Evolutionary conservation across 92 coral and sea anemone genomes (phyloP), one percentile per base, ranked within the genome.

Genomic region (Diadumene lineata): DNA sequence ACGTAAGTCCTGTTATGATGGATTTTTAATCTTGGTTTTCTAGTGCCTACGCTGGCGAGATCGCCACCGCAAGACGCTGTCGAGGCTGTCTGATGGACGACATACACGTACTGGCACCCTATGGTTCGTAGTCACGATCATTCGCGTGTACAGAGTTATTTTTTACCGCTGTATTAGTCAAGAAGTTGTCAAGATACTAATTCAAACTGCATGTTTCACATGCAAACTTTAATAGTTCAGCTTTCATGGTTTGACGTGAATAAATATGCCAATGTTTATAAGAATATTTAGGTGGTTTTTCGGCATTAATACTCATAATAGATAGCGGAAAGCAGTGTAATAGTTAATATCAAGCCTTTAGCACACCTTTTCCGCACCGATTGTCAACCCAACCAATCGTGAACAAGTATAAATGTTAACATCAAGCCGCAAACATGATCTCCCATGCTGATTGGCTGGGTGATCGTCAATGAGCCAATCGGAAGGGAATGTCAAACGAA

Each of bases 381-480:
- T 43, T 72, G 31, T 31, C 50, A 23, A 31, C 10, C 66, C 22
- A 24, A 11, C 77, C 77, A 72, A 72, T 72, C 63, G 32, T 22
- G 53, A 50, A 17, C 28, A 30, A 1, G 62, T 30, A 31, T 64
- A 22, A 22, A 10, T 76, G 81, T 81, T 88, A 62, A 63, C 87
- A 88, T 79, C 97, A 70, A 50, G 66, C 90, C 81, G 60, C 84
- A 84, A 82, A 33, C 25, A 46, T 30, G 57, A 43, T 43, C 48
- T 19, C 46, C 56, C 43, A 28, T 50, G 71, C 65, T 88, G 93
- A 96, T 96, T 96, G 97, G 97, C 53, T 77, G 80, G 67, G 25
- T 23, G 73, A 80, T 74, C 71, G 66, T 28, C 1, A 16, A 29
- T 48, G 68, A 51, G 72, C 99, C 99, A 96, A 96, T 96, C 89